Base-by-base conservation (phyloP, 35 echinoderm and acorn worm genomes). In the Apostichopus japonicus region DNA sequence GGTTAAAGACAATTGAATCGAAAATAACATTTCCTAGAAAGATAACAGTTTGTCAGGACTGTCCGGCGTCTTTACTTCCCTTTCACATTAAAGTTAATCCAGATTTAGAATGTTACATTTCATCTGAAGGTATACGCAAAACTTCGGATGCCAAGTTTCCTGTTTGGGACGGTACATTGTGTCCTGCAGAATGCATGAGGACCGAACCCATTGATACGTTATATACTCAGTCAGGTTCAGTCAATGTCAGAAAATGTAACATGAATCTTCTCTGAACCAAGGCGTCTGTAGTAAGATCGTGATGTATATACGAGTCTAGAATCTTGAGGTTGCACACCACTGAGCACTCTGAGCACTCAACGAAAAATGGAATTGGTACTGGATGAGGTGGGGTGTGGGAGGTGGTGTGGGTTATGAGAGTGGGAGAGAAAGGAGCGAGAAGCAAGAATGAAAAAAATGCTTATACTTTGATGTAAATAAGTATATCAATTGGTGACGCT, bases 131-230 rank as follows among this genome's bases (percentile, higher is more conserved):
- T 54, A 65, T 88, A 55, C 33, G 19, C 13, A 14, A 21, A 16
- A 83, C 0, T 83, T 54, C 53, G 5, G 6, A 21, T 13, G 6
- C 8, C 54, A 88, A 62, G 21, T 23, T 24, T 67, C 22, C 19
- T 61, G 86, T 88, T 10, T 88, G 86, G 86, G 86, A 88, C n/a
- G 86, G 58, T 9, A 63, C 24, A 8, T 16, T 59, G 15, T 88
- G 86, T 72, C 86, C 86, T 27, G 58, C 55, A 4, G 58, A 63
- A 67, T 88, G 86, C 58, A 17, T 88, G 58, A 24, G 56, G 24
- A 65, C 86, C 4, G 54, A 88, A 72, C 86, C 86, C 4, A 59
- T 88, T 70, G 65, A 67, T 15, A 52, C 22, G 22, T 8, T 67
- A 21, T 10, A 10, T 14, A 88, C 56, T 23, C 58, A 88, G 16